These are phyloP conservation scores for Lordiphosa stackelbergi DNA, from an alignment of 1,140 invertebrate species.

Conservation along the genomic window DNA sequence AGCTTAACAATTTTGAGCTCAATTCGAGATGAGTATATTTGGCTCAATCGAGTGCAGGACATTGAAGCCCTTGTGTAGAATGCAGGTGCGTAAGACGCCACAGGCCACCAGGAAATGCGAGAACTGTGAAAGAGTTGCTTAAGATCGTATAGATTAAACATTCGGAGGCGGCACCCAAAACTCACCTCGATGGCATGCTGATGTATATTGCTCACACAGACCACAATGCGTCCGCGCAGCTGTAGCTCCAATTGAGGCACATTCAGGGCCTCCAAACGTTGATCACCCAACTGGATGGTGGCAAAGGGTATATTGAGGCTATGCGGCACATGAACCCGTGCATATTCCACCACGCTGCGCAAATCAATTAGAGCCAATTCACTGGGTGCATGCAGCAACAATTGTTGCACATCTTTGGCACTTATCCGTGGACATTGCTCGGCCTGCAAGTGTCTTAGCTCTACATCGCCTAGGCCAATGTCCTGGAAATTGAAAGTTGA, in stretches of 20 bases:
- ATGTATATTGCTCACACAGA: slow-evolving; percentile 87
- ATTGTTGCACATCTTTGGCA: slow-evolving; percentile 87
- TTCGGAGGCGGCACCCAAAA: slow-evolving; percentile 13
- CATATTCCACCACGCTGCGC: slow-evolving; percentile 84
- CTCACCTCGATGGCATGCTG: slow-evolving; percentile 86
- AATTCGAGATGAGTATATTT: slow-evolving; percentile 79
- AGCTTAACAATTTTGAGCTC: slow-evolving; percentile 14
- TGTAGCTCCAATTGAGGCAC: slow-evolving; percentile 81
- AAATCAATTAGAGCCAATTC: slow-evolving; percentile 88
- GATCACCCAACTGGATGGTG: slow-evolving; percentile 84
- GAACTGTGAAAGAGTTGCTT: slow-evolving; percentile 80
- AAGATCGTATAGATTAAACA: background rate
- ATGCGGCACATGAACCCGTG: slow-evolving; percentile 84
- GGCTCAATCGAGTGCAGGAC: slow-evolving; percentile 82
- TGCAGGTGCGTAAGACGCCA: slow-evolving; percentile 82
- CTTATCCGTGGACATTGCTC: slow-evolving; percentile 91
- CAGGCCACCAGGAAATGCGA: slow-evolving; percentile 84
- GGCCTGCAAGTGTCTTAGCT: slow-evolving; percentile 82
- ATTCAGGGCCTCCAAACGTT: slow-evolving; percentile 81
- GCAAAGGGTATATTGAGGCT: slow-evolving; percentile 93
- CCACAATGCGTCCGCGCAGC: slow-evolving; percentile 82
- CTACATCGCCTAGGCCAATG: slow-evolving; percentile 80
- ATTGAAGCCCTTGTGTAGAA: slow-evolving; percentile 85
- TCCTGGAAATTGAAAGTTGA: slow-evolving; percentile 78
- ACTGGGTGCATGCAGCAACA: slow-evolving; percentile 82